Base-by-base conservation (phyloP, 2,113 vertebrate species). In the Proterorhinus semilunaris region DNA sequence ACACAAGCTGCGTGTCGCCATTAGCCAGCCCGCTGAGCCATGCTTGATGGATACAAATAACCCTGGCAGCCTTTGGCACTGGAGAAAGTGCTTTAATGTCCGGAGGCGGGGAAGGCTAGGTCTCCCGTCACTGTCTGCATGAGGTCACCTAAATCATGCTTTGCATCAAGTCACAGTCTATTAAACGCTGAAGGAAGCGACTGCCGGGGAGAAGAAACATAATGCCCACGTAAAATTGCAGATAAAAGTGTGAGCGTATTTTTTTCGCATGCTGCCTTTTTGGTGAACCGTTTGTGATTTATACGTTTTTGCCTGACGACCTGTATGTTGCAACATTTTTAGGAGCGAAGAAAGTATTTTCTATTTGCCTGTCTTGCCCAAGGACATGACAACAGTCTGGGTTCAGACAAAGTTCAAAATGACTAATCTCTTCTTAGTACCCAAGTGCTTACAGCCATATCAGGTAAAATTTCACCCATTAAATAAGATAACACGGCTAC, bases 1-100 rank as follows among this genome's bases (percentile, higher is more conserved):
- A 88, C 81, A 87, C 74, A 81, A 76, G 71, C 74, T 82, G 66
- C 65, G 36, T 80, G 71, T 66, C 67, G 57, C 66, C 68, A 83
- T 88, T 88, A 88, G 62, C 78, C 68, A 50, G 71, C 66, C 72
- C 70, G 63, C 49, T 50, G 74, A 82, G 72, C 74, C 67, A 48
- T 67, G 69, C 53, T 72, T 74, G 71, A 82, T 83, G 69, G 78
- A 85, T 85, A 69, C 75, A 66, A 66, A 80, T 69, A 70, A 47
- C 65, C 66, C 68, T 69, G 53, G 66, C 66, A 64, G 66, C 53
- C 65, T 48, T 68, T 73, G 53, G 17, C 58, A 59, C 53, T 62
- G 64, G 58, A 65, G 44, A 43, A 72, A 65, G 21, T 66, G 44
- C 8, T 1, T 15, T 44, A 7, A 10, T 66, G 54, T 69, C 66